These are phyloP conservation scores for Oceanodroma tethys DNA, from an alignment of 2,113 vertebrate species.

Conservation along the genomic window DNA sequence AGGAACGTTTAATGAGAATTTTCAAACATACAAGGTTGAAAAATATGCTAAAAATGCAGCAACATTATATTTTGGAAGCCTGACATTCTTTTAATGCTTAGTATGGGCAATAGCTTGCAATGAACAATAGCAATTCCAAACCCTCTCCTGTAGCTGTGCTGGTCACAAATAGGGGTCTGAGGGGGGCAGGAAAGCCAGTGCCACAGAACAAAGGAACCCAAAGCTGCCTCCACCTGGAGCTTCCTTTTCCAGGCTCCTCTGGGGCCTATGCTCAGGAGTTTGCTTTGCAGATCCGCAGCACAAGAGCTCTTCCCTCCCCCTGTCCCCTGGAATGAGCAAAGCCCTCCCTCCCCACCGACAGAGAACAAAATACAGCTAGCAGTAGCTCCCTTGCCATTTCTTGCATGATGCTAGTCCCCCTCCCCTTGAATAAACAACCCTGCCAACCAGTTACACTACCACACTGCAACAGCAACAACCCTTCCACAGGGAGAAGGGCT, in stretches of 20 bases:
- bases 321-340: background rate
- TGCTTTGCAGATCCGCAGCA: background rate
- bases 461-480: background rate
- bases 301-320: background rate
- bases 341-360: fast-evolving
- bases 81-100: background rate
- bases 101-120: background rate
- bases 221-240: background rate
- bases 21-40: background rate
- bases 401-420: background rate
- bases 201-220: background rate
- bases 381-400: background rate
- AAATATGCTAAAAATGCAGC: background rate
- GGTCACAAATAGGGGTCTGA: background rate
- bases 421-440: background rate
- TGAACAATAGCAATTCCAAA: background rate
- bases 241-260: background rate
- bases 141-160: background rate
- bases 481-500: background rate
- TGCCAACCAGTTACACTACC: background rate
- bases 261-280: background rate
- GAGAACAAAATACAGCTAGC: background rate
- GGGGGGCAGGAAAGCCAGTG: background rate
- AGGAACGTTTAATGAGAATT: background rate
- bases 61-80: background rate